A percentile compares a stretch with the other conserved stretches of the same genome.
phyloP scores from a whole-genome alignment of 2,888 invertebrate genomes.

The Coronaproctus castanopsis region DNA sequence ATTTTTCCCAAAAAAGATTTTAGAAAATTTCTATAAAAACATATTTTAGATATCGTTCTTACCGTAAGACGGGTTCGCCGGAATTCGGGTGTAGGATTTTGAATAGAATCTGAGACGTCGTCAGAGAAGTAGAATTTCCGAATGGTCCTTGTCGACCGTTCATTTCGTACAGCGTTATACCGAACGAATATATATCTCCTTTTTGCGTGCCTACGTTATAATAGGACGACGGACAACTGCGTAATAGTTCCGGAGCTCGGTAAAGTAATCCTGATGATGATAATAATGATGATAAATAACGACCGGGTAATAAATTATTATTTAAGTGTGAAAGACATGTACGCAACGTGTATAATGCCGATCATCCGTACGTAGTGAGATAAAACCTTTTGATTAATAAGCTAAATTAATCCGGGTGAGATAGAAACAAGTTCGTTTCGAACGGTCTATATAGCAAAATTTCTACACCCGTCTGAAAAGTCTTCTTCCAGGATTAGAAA shows the following conservation, averaged over 20 bases:
- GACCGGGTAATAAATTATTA: neutral
- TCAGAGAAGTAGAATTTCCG: slow-evolving; percentile 40
- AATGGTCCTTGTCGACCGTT: slow-evolving; percentile 72
- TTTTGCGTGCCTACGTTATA: slow-evolving; percentile 36
- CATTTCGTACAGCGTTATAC: slow-evolving; percentile 69
- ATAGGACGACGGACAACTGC: slow-evolving; percentile 30
- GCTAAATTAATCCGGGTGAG: too few relatives aligned
- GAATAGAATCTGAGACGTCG: slow-evolving; percentile 43
- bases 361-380: too few relatives aligned
- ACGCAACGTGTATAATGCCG: neutral
- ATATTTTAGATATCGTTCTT: neutral
- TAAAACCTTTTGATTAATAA: too few relatives aligned
- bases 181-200: slow-evolving; percentile 71
- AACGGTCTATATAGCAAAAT: too few relatives aligned
- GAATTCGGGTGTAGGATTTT: slow-evolving; percentile 16
- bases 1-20: too few relatives aligned
- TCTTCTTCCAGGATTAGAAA: too few relatives aligned
- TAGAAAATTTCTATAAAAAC: too few relatives aligned
- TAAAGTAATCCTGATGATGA: slow-evolving; percentile 45
- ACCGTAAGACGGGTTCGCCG: neutral
- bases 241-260: slow-evolving; percentile 57
- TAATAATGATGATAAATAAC: neutral
- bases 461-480: too few relatives aligned
- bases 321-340: neutral
- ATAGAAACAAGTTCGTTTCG: too few relatives aligned